A percentile compares a stretch with the other conserved stretches of the same genome.
Conservation (phyloP, 2,888 invertebrate genomes). For the Melitaea athalia region DNA sequence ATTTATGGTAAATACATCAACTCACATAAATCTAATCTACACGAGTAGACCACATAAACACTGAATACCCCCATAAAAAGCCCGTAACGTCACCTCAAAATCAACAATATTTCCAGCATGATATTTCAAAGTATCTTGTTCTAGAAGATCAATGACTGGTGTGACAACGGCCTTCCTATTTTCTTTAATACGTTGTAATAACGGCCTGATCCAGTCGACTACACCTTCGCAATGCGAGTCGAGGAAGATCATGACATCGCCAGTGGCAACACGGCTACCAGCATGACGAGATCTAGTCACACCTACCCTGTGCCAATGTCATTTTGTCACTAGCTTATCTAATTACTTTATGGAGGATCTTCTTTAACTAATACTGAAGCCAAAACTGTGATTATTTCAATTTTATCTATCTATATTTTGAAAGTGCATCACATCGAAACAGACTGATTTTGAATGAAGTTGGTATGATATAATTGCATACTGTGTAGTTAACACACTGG, state of each 20-base stretch:
- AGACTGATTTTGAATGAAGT: too few relatives aligned
- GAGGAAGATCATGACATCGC: slow-evolving; percentile 91
- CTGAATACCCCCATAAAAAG: neutral
- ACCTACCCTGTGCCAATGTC: slow-evolving; percentile 88
- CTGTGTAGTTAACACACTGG: too few relatives aligned
- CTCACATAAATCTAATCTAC: too few relatives aligned
- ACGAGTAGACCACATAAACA: neutral
- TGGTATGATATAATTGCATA: too few relatives aligned
- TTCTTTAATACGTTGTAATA: slow-evolving; percentile 88
- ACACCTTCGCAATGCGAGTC: slow-evolving; percentile 94
- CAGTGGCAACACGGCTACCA: slow-evolving; percentile 88
- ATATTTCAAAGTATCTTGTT: slow-evolving; percentile 83
- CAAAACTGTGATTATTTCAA: too few relatives aligned
- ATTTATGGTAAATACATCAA: too few relatives aligned
- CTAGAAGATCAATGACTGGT: slow-evolving; percentile 96
- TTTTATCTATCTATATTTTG: too few relatives aligned
- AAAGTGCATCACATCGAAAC: too few relatives aligned
- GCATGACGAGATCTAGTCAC: slow-evolving; percentile 90
- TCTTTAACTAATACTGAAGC: too few relatives aligned
- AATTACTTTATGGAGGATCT: too few relatives aligned
- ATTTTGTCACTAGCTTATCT: slow-evolving; percentile 16
- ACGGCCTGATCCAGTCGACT: slow-evolving; percentile 91
- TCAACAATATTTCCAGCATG: slow-evolving; percentile 43
- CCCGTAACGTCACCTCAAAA: slow-evolving; percentile 53
- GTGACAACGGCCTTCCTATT: slow-evolving; percentile 90